phyloP scores from a whole-genome alignment of 2,113 vertebrate genomes.

The Hyperoodon ampullatus region DNA sequence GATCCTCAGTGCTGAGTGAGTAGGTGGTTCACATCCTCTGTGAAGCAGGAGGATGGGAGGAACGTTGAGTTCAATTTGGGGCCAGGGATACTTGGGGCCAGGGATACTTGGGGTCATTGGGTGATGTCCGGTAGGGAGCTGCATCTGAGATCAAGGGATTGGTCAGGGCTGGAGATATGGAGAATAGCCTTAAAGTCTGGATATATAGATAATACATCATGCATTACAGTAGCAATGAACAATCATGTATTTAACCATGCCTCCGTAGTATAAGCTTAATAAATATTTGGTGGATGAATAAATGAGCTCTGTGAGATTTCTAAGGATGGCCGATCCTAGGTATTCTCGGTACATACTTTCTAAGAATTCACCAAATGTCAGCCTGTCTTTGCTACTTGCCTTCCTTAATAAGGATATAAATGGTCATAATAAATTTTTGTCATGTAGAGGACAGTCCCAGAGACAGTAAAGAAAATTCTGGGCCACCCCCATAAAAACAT shows the following conservation, averaged over 20 bases:
- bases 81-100: not conserved
- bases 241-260: not conserved
- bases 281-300: not conserved
- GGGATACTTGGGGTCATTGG: not conserved
- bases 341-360: not conserved
- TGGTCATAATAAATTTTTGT: not conserved
- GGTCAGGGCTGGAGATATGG: not conserved
- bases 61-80: not conserved
- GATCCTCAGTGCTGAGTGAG: not conserved
- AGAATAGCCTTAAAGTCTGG: not conserved
- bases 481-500: not conserved
- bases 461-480: not conserved
- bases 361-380: slow-evolving; percentile 4
- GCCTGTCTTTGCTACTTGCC: not conserved
- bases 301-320: not conserved
- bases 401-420: slow-evolving; percentile 5
- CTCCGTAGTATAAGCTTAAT: not conserved
- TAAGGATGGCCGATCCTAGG: not conserved
- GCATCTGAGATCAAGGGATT: not conserved
- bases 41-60: not conserved
- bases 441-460: not conserved
- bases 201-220: not conserved
- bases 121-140: not conserved
- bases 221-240: not conserved
- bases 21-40: not conserved